Evolutionary conservation across 2,888 invertebrate species (phyloP).

Genomic region (Melangyna quadrimaculata): DNA sequence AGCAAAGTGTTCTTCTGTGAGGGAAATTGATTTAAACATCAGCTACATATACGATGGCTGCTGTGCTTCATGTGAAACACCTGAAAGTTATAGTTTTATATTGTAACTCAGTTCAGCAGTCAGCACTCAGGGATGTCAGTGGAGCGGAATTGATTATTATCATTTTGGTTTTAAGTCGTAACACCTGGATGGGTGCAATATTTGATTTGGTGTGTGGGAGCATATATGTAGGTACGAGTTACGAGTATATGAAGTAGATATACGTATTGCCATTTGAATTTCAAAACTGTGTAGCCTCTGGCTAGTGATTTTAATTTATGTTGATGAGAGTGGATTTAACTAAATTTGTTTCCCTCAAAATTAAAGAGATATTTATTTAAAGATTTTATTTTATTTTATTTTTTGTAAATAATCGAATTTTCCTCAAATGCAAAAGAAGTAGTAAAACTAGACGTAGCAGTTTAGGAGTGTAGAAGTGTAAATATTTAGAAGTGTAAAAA

Average conservation of each 20-base stretch:
- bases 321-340: not conserved
- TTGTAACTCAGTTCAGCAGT: constrained; percentile 26
- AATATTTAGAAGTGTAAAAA: not conserved
- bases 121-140: constrained; percentile 55
- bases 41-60: not conserved
- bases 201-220: constrained; percentile 46
- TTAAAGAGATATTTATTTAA: not conserved
- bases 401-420: not conserved
- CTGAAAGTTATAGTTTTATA: constrained; percentile 55
- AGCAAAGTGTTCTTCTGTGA: constrained; percentile 45
- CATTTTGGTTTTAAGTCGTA: constrained; percentile 5
- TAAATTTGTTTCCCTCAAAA: not conserved
- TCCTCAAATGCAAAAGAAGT: not conserved
- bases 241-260: no score
- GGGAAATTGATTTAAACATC: constrained; percentile 54
- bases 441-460: not conserved
- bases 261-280: constrained; percentile 23
- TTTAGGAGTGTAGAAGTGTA: not conserved
- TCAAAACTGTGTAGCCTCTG: constrained; percentile 14
- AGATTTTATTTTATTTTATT: not conserved
- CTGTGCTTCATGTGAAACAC: constrained; percentile 36
- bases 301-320: constrained; percentile 3
- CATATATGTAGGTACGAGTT: not conserved
- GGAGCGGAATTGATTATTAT: constrained; percentile 67
- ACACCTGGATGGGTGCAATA: constrained; percentile 55